Evolutionary conservation across 2,888 invertebrate genomes (phyloP), one percentile per base, ranked within the genome.

Genomic region (Papilio elwesi): DNA sequence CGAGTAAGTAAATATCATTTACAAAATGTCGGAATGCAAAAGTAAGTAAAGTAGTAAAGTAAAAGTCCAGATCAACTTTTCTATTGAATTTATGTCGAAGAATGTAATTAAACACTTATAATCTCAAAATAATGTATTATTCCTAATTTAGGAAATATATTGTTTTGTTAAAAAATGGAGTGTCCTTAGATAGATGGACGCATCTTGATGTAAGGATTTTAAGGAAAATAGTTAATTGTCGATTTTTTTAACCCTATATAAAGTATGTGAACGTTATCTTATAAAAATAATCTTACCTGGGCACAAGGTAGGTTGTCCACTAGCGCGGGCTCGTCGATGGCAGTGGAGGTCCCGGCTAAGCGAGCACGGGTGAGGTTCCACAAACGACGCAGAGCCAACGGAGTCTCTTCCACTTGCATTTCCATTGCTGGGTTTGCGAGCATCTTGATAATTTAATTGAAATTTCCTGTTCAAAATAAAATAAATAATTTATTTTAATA

Each of bases 391-490:
- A 94, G 87, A 5, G 92, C 93, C 78, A 91, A 78, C 0, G 94
- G 94, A n/a, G 92, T 87, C 81, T 93, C 92, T 77, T 96, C 90
- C 26, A 84, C 81, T 74, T 89, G 83, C 73, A 96, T 85, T 85
- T 97, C 97, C 80, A 95, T 95, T 13, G 88, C 85, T 49, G 90
- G 88, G 80, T 85, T 89, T 67, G 93, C 89, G 75, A 92, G 87
- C 94, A 94, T 94, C 81, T 89, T 90, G 72, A 68, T 63, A 59
- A 65, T 68, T 59, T 59, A 52, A 38, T 51, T 51, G n/a, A 51
- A 49, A n/a, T 43, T 62, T 43, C 26, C 59, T 62, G 59, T 62
- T 62, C 43, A 62, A 11, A 38, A 9, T 4, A 59, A 0, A 43
- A 57, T 49, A 5, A 49, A 12, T 12, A 11, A 13, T 6, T 6